phyloP scores from a whole-genome alignment of 2,797 vertebrate genomes.

The Pteropus rufus region DNA sequence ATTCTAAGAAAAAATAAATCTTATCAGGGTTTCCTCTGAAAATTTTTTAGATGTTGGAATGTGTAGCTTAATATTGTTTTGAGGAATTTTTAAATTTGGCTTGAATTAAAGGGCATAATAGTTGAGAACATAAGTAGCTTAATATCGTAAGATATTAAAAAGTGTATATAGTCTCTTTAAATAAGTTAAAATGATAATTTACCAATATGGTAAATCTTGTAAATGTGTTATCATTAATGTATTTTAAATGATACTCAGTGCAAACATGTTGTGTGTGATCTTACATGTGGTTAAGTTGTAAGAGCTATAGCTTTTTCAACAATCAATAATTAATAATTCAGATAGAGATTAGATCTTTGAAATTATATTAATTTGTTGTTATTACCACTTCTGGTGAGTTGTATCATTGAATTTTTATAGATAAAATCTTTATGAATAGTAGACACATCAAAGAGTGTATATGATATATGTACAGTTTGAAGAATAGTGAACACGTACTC shows the following conservation, averaged over 20 bases:
- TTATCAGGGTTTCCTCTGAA: slow-evolving; percentile 50
- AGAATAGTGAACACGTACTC: background rate
- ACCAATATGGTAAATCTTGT: background rate
- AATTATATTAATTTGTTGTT: background rate
- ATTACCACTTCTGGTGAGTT: background rate
- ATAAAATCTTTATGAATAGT: background rate
- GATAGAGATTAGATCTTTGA: background rate
- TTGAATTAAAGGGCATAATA: background rate
- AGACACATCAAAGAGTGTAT: background rate
- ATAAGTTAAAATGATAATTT: background rate
- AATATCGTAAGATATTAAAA: background rate
- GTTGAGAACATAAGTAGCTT: background rate
- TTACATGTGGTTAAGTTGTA: background rate
- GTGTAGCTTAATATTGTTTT: slow-evolving; percentile 33
- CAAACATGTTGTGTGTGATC: background rate
- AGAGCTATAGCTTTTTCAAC: background rate
- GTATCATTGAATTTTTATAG: background rate
- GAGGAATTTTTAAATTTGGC: slow-evolving; percentile 42
- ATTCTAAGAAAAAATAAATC: slow-evolving; percentile 43
- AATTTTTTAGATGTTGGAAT: slow-evolving; percentile 34
- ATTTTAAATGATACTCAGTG: background rate
- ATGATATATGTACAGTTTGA: background rate
- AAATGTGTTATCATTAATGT: background rate
- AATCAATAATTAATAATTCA: background rate
- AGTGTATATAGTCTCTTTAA: background rate